A percentile compares a stretch with the other conserved stretches of the same genome.
phyloP scores from a whole-genome alignment of 2,113 vertebrate genomes.

The Cyrtonyx montezumae region DNA sequence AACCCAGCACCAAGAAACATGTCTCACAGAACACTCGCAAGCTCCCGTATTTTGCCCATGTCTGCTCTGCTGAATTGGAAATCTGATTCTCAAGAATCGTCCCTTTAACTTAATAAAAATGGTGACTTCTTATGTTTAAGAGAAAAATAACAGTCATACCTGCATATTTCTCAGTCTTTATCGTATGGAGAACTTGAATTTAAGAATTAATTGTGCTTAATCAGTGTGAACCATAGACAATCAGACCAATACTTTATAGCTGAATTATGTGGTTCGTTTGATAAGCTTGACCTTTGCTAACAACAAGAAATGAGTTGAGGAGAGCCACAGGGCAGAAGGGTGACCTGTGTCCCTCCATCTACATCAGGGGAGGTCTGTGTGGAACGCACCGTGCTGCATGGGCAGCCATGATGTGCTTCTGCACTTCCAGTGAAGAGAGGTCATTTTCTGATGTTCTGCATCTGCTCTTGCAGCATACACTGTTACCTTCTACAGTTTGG shows the following conservation, averaged over 20 bases:
- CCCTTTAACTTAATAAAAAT: neutral
- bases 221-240: neutral
- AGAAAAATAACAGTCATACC: neutral
- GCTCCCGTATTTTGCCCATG: neutral
- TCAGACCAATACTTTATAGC: neutral
- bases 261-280: neutral
- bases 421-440: neutral
- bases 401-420: neutral
- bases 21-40: neutral
- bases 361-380: neutral
- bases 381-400: neutral
- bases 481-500: neutral
- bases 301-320: neutral
- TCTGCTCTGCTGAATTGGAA: neutral
- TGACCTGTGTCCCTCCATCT: neutral
- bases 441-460: neutral
- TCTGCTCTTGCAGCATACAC: neutral
- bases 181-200: neutral
- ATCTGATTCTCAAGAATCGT: neutral
- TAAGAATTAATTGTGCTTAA: neutral
- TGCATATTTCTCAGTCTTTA: neutral
- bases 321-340: neutral
- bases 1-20: neutral
- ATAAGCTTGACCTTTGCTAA: neutral
- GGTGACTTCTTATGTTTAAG: neutral